A percentile compares a stretch with the other conserved stretches of the same genome.
Evolutionary conservation across 2,797 vertebrate species (phyloP).

Genomic region (Ptychobarbus kaznakovi): DNA sequence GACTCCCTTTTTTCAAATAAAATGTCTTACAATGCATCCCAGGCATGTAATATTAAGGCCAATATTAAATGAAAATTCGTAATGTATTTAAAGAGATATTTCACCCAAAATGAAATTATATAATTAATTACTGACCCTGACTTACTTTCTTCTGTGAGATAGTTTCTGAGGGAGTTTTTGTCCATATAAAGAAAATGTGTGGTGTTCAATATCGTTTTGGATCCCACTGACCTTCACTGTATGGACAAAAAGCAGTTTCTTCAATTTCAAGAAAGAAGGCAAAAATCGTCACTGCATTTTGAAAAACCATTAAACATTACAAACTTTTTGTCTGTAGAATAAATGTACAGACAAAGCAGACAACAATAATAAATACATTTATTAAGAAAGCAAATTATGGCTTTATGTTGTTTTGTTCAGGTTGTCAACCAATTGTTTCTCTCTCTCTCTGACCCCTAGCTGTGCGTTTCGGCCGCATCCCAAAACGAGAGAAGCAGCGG

Average conservation of each 20-base stretch:
- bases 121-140: background rate
- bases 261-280: background rate
- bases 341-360: background rate
- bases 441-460: slow-evolving; percentile 57
- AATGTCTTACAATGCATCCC: background rate
- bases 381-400: background rate
- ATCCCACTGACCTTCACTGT: background rate
- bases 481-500: slow-evolving; percentile 74
- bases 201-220: background rate
- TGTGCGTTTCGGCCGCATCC: slow-evolving; percentile 74
- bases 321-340: background rate
- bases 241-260: background rate
- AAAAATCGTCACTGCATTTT: background rate
- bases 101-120: background rate
- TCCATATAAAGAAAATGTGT: background rate
- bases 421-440: background rate
- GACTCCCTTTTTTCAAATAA: background rate
- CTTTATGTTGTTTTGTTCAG: background rate
- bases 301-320: background rate
- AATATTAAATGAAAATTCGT: background rate
- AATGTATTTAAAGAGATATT: background rate
- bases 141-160: background rate
- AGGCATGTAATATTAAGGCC: background rate
- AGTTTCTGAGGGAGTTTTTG: background rate
- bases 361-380: background rate